Evolutionary conservation across 2,797 vertebrate genomes (phyloP), one percentile per base, ranked within the genome.

Genomic region (Arnoldichthys spilopterus): DNA sequence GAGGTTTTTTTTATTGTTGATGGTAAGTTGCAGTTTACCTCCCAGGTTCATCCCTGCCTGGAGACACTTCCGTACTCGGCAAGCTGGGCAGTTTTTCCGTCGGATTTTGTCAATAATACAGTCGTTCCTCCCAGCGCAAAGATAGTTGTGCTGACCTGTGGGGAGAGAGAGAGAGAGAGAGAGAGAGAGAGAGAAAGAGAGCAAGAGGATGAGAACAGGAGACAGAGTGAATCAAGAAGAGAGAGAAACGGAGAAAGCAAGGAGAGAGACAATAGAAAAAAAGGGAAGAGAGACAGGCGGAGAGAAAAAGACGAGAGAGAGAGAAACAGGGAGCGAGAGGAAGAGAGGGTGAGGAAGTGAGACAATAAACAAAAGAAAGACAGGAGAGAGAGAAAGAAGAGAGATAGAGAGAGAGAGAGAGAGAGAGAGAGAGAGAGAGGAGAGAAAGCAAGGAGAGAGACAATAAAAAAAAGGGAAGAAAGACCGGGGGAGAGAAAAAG

Each of bases 31-130:
- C n/a, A 72, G 9, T 77, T 76, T 94, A 99, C 98, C 98, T 96
- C 98, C 98, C 67, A 99, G 93, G 91, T 98, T 99, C 98, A 99
- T 99, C 83, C 98, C 98, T 68, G 98, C 98, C 93, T 99, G 97
- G 80, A 99, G 96, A 94, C 98, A 99, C 92, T 98, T 99, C 90
- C 98, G 96, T 92, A 99, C 95, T 61, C 98, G 93, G 87, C 98
- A 99, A 18, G 98, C 98, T 20, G 98, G 98, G 89, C 98, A 99
- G 90, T 99, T 99, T 95, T 99, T 99, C 90, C 98, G 92, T 75
- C 98, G 94, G 91, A 99, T 99, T 92, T 99, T 99, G 92, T 99
- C 98, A 88, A 99, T 99, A 90, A 99, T 99, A 86, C 98, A 99
- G 91, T 99, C 98, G 37, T 99, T 99, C 87, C 98, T 96, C 83